Evolutionary conservation across 2,797 vertebrate species (phyloP).

Genomic region (Cynopterus sphinx): DNA sequence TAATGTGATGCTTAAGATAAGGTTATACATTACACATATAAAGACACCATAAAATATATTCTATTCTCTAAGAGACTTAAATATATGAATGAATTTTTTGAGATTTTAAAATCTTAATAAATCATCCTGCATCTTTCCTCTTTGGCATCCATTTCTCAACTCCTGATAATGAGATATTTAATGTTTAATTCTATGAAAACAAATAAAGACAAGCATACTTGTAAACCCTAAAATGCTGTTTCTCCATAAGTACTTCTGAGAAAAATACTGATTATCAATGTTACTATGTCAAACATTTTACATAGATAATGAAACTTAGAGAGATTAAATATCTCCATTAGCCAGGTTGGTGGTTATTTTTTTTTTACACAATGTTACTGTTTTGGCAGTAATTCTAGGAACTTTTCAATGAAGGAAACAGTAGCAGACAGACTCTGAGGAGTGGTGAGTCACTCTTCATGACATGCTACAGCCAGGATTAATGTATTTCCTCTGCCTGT

Average conservation of each 20-base stretch:
- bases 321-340: neutral
- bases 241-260: neutral
- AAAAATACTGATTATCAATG: neutral
- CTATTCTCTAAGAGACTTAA: neutral
- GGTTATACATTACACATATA: neutral
- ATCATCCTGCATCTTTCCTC: neutral
- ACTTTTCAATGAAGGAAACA: neutral
- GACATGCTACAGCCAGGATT: neutral
- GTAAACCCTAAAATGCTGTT: neutral
- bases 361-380: neutral
- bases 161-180: neutral
- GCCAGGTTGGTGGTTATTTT: neutral
- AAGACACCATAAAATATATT: slow-evolving; percentile 22
- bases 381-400: neutral
- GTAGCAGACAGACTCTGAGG: neutral
- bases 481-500: neutral
- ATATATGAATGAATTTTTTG: neutral
- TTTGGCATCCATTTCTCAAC: neutral
- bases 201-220: neutral
- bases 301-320: neutral
- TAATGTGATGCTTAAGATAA: neutral
- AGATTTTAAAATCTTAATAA: neutral
- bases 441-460: neutral
- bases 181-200: slow-evolving; percentile 6
- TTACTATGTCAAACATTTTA: neutral